Conservation (phyloP, 2,113 vertebrate genomes). For the Emydura subglobosa region DNA sequence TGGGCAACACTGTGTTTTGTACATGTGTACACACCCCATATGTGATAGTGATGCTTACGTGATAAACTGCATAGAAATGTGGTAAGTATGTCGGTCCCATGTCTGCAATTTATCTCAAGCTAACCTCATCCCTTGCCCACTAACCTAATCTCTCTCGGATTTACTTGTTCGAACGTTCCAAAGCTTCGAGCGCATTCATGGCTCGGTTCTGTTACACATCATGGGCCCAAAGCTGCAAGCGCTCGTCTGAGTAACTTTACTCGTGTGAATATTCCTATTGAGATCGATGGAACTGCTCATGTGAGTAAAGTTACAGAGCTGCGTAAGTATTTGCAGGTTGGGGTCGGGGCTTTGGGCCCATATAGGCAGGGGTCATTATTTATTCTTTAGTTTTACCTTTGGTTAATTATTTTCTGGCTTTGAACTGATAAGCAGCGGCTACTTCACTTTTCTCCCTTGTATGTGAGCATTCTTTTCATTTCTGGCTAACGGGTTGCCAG, state of each 20-base stretch:
- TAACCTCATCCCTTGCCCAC: background rate
- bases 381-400: background rate
- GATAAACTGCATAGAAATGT: background rate
- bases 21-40: background rate
- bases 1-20: background rate
- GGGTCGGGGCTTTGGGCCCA: background rate
- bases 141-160: background rate
- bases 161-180: background rate
- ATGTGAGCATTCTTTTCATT: conserved; percentile 13
- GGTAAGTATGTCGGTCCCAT: background rate
- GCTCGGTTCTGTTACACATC: background rate
- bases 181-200: background rate
- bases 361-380: background rate
- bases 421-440: conserved; percentile 42
- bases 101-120: too few relatives aligned
- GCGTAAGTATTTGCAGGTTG: background rate
- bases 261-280: background rate
- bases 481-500: conserved; percentile 38
- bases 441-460: background rate
- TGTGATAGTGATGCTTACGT: background rate
- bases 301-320: background rate
- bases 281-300: background rate
- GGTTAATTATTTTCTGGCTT: conserved; percentile 6
- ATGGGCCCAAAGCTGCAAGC: background rate
- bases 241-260: background rate